Conservation (phyloP, 1,140 invertebrate species). For the Aphaenogaster floridana region DNA sequence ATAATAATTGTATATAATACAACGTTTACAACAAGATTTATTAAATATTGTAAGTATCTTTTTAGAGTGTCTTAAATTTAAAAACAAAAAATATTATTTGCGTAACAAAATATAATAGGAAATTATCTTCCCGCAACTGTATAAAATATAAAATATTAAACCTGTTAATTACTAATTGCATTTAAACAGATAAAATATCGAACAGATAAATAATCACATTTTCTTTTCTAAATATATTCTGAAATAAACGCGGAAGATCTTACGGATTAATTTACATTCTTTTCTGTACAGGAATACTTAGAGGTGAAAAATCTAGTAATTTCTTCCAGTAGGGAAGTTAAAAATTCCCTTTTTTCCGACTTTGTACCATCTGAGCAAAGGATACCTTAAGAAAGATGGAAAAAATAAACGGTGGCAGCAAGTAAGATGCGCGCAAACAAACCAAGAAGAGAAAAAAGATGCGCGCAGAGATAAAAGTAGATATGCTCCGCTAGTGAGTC, state of each 20-base stretch:
- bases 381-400: slow-evolving; percentile 10
- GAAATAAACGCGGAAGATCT: background rate
- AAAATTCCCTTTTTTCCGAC: slow-evolving; percentile 13
- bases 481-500: slow-evolving; percentile 11
- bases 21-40: background rate
- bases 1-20: background rate
- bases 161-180: background rate
- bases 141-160: slow-evolving; percentile 2
- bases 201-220: background rate
- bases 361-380: slow-evolving; percentile 13
- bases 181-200: no score
- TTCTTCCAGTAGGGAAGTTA: background rate
- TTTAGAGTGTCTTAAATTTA: background rate
- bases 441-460: slow-evolving; percentile 5
- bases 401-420: slow-evolving; percentile 32
- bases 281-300: background rate
- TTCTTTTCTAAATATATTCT: background rate
- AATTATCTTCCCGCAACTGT: background rate
- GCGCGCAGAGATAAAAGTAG: slow-evolving; percentile 17
- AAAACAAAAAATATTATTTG: background rate
- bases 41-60: background rate
- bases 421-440: slow-evolving; percentile 15
- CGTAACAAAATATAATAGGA: background rate
- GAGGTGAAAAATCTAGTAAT: slow-evolving; percentile 11
- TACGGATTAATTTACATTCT: slow-evolving; percentile 4